phyloP scores from a whole-genome alignment of 64 coral and sea anemone genomes.

The Catalaphyllia jardinei region DNA sequence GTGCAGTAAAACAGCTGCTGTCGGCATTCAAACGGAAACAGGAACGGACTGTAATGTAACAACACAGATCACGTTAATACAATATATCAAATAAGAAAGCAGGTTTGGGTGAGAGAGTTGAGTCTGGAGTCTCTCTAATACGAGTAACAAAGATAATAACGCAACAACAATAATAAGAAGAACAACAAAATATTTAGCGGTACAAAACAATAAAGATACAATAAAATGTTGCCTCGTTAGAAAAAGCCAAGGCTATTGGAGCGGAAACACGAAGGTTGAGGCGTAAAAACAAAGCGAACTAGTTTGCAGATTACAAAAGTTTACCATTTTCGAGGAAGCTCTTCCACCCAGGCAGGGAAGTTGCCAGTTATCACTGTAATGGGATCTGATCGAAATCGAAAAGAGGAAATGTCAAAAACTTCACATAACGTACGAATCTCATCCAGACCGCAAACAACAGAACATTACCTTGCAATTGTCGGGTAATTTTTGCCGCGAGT shows the following conservation, averaged over 20 bases:
- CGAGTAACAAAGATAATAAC: too few species aligned
- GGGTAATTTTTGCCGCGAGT: slow-evolving; percentile 84
- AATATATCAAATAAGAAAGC: too few species aligned
- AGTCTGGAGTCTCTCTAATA: too few species aligned
- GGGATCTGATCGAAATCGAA: slow-evolving; percentile 69
- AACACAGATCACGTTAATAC: neutral
- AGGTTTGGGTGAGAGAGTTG: too few species aligned
- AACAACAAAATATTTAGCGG: too few species aligned
- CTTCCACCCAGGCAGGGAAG: slow-evolving; percentile 82
- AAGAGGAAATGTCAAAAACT: neutral
- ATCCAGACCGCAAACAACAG: neutral
- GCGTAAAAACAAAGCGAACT: too few species aligned
- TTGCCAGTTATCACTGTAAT: slow-evolving; percentile 98
- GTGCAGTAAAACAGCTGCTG: slow-evolving; percentile 98
- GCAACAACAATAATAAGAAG: too few species aligned
- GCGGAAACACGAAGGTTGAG: too few species aligned
- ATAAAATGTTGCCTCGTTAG: too few species aligned
- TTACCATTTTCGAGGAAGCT: slow-evolving; percentile 92
- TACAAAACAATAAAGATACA: too few species aligned
- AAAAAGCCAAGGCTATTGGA: too few species aligned
- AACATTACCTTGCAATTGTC: slow-evolving; percentile 88
- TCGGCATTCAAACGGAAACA: slow-evolving; percentile 98
- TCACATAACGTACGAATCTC: neutral
- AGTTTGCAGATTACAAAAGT: neutral
- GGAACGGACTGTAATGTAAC: slow-evolving; percentile 78